Base-by-base conservation (phyloP, 2,888 invertebrate genomes). In the Lithosia quadra region DNA sequence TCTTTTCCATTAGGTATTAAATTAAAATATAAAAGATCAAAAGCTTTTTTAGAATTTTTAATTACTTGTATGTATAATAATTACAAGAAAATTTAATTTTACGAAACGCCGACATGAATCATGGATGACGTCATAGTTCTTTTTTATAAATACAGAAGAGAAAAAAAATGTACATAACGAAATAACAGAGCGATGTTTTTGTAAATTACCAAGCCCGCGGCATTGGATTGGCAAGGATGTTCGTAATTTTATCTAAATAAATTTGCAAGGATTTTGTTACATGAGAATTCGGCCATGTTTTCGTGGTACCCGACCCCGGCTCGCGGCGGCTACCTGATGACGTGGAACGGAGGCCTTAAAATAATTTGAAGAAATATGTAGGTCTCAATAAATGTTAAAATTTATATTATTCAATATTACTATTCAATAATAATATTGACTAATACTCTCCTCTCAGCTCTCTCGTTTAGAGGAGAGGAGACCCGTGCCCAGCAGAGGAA, bases 171-270 rank as follows among this genome's bases (percentile, higher is more conserved):
- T 59, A 34, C 7, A 13, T 61, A 58, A 60, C n/a, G 53, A 49
- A 63, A 64, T 72, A 75, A 80, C 67, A 73, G 39, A 39, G 69
- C 62, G n/a, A 62, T 73, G 71, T 77, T 80, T 74, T 80, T 74
- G 56, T 68, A 73, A 76, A 77, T 76, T 74, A 80, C 65, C 53
- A 39, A 61, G 72, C 78, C 68, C 21, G 70, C 67, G 67, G 75
- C 68, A 58, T 21, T 24, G 63, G n/a, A n/a, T n/a, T n/a, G n/a
- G n/a, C n/a, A n/a, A 65, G 68, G 65, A 68, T 73, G 71, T 74
- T 76, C 68, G 36, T 79, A 76, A 79, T 78, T 67, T 74, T 70
- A 76, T 66, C 57, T 77, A 74, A 77, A 78, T 78, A 72, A n/a
- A 78, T 74, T 74, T 70, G 36, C 28, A 39, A 67, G 63, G 43